Base-by-base conservation (phyloP, 23 tunicate genomes). In the Diplosoma virens region DNA sequence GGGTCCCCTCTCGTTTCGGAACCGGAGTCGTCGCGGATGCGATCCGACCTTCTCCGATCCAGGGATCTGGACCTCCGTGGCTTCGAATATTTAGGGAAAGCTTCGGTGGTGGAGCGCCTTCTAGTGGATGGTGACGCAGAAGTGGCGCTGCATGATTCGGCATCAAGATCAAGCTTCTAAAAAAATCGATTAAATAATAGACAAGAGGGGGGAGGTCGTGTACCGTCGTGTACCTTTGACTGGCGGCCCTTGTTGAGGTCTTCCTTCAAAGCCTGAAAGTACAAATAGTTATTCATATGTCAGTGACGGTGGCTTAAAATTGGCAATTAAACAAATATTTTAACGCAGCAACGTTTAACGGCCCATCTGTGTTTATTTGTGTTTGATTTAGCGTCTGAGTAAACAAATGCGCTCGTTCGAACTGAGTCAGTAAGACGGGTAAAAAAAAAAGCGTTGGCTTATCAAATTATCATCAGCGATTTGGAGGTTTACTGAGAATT, bases 221-320 rank as follows among this genome's bases (percentile, higher is more conserved):
- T 6, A 11, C 70, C n/a, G n/a, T n/a, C n/a, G n/a, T n/a, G 9
- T 6, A 63, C 70, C 35, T 63, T 28, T 3, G 27, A 3, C 9
- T 3, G 3, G 3, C 73, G 67, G 25, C 65, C 54, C 37, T 60
- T 63, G 11, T 66, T 76, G 14, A 83, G 37, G 66, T 83, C 81
- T 66, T 83, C 81, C 33, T 83, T 83, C 22, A 83, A 52, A 26
- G 76, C 81, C 88, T 83, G 58, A 48, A 83, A 81, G 25, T 31
- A 3, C 52, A 77, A 36, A 7, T n/a, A n/a, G n/a, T n/a, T n/a
- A n/a, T n/a, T n/a, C n/a, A n/a, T n/a, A n/a, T n/a, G n/a, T n/a
- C n/a, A n/a, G n/a, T n/a, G n/a, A n/a, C n/a, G n/a, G n/a, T n/a
- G n/a, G n/a, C n/a, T n/a, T n/a, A n/a, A n/a, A n/a, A n/a, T n/a